Evolutionary conservation across 2,113 vertebrate species (phyloP).

Genomic region (Paramisgurnus dabryanus): DNA sequence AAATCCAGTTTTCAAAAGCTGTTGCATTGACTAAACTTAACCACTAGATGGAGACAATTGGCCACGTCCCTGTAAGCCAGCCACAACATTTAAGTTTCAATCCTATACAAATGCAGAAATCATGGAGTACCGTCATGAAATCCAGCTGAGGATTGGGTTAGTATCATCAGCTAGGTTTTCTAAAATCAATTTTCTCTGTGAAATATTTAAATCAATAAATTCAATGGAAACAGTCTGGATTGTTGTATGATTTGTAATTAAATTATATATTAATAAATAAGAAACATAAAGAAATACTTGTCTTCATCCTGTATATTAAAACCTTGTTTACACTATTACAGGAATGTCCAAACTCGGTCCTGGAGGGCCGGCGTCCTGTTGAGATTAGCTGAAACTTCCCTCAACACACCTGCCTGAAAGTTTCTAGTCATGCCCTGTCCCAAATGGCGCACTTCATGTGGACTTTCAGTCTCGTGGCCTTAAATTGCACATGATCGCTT

Average conservation of each 20-base stretch:
- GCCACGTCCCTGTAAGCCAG: background rate
- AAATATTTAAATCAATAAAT: background rate
- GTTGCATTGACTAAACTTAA: background rate
- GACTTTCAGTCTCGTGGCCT: too few species aligned
- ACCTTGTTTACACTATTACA: background rate
- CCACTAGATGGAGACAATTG: slow-evolving; percentile 31
- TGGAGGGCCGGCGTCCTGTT: too few species aligned
- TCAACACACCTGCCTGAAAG: too few species aligned
- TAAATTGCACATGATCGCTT: too few species aligned
- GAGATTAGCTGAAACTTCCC: too few species aligned
- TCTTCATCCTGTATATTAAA: background rate
- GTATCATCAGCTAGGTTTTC: too few species aligned
- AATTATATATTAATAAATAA: background rate
- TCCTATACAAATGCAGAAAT: too few species aligned
- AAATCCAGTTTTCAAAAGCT: background rate
- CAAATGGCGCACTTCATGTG: too few species aligned
- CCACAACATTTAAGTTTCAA: background rate
- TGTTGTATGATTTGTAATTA: too few species aligned
- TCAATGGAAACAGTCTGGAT: background rate
- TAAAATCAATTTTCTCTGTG: background rate
- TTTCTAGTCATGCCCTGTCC: too few species aligned
- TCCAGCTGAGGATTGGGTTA: too few species aligned
- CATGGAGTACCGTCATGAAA: background rate
- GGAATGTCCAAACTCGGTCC: too few species aligned
- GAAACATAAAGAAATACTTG: background rate